A percentile compares a stretch with the other conserved stretches of the same genome.
Evolutionary conservation across 2,113 vertebrate species (phyloP).

Genomic region (Emydocephalus ijimae): DNA sequence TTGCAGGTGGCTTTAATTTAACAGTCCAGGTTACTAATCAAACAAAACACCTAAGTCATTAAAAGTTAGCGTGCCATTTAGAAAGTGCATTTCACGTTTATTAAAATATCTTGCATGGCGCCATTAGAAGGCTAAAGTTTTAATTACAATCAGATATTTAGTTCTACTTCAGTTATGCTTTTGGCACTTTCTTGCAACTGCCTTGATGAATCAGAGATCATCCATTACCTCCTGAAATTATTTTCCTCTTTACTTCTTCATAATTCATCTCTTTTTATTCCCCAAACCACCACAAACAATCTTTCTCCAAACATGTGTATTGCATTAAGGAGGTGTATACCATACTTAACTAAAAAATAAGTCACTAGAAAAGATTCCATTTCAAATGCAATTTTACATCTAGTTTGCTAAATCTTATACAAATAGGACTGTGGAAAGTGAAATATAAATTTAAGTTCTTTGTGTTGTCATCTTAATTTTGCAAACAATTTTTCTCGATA

Average conservation of each 20-base stretch:
- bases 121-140: conserved; percentile 83
- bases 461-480: conserved; percentile 63
- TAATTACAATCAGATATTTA: conserved; percentile 86
- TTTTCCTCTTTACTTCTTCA: conserved; percentile 78
- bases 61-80: conserved; percentile 85
- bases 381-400: conserved; percentile 73
- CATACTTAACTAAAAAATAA: conserved; percentile 71
- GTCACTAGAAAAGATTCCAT: conserved; percentile 69
- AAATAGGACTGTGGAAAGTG: conserved; percentile 67
- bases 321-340: conserved; percentile 67
- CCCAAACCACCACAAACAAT: conserved; percentile 24
- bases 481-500: conserved; percentile 63
- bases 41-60: conserved; percentile 86
- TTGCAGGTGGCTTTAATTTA: conserved; percentile 86
- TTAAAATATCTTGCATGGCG: conserved; percentile 84
- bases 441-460: conserved; percentile 65
- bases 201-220: conserved; percentile 81
- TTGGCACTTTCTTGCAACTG: conserved; percentile 70
- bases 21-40: conserved; percentile 86
- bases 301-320: conserved; percentile 67
- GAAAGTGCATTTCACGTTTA: conserved; percentile 84
- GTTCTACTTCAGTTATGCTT: conserved; percentile 77
- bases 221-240: conserved; percentile 80
- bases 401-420: conserved; percentile 67
- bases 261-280: conserved; percentile 70